phyloP scores from a whole-genome alignment of 2,888 invertebrate species.

The Aethes cnicana region DNA sequence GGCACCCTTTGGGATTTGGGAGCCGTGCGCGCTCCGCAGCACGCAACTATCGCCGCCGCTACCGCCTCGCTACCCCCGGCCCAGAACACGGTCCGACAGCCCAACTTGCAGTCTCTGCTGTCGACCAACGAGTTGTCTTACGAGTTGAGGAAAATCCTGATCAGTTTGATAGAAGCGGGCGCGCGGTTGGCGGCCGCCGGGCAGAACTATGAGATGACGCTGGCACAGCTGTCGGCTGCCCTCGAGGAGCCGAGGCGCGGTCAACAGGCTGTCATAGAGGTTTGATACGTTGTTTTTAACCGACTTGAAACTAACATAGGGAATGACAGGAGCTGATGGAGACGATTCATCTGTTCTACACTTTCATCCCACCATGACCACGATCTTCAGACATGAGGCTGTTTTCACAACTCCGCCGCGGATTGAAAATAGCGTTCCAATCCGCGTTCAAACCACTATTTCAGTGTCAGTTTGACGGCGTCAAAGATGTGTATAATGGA shows the following conservation, averaged over 20 bases:
- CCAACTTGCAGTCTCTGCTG: conserved; percentile 67
- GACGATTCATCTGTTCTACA: no score
- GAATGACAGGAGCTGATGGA: no score
- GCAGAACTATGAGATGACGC: conserved; percentile 63
- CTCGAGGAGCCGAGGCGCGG: conserved; percentile 58
- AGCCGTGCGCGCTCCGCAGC: conserved; percentile 65
- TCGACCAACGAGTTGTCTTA: conserved; percentile 72
- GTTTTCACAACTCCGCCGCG: no score
- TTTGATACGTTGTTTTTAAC: no score
- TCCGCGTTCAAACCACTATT: no score
- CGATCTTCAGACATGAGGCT: no score
- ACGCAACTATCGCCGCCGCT: conserved; percentile 66
- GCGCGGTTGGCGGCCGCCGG: conserved; percentile 70
- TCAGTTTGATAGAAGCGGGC: conserved; percentile 73
- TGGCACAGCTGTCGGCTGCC: conserved; percentile 64
- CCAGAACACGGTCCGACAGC: conserved; percentile 56
- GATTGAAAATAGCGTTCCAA: no score
- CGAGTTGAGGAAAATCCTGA: conserved; percentile 68
- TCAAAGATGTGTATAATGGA: no score
- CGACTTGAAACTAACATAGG: no score
- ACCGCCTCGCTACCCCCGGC: conserved; percentile 66
- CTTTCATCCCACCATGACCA: no score
- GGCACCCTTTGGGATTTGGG: conserved; percentile 71
- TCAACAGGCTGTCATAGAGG: conserved; percentile 54
- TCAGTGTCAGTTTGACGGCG: no score